A percentile compares a stretch with the other conserved stretches of the same genome.
phyloP scores from a whole-genome alignment of 2,888 invertebrate genomes.

The Trypoxylon attenuatum region DNA sequence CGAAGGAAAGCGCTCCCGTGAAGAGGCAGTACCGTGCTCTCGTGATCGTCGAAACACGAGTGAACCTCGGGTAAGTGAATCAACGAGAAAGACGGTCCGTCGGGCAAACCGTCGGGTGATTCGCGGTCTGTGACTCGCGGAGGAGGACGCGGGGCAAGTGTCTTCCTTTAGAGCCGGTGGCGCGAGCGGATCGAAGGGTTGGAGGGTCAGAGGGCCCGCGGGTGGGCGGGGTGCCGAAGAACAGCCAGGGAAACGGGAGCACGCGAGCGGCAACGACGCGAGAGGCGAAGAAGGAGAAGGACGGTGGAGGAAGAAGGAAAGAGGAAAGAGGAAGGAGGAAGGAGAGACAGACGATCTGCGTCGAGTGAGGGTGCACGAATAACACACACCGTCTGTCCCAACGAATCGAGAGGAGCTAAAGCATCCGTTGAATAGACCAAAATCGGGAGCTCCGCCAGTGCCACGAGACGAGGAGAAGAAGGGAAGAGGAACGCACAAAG shows the following conservation, averaged over 20 bases:
- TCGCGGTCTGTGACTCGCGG: too few species aligned
- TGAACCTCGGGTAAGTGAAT: too few species aligned
- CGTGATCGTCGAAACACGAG: slow-evolving; percentile 26
- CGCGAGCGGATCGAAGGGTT: slow-evolving; percentile 28
- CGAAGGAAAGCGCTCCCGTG: slow-evolving; percentile 37
- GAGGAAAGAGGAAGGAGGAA: background rate
- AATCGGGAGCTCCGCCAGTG: too few species aligned
- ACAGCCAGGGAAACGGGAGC: slow-evolving; percentile 4
- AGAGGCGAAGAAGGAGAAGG: background rate
- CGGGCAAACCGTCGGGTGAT: too few species aligned
- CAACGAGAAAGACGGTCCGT: too few species aligned
- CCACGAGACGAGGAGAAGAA: too few species aligned
- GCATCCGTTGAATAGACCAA: too few species aligned
- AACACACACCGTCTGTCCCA: too few species aligned
- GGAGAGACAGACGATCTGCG: too few species aligned
- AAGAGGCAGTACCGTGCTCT: too few species aligned
- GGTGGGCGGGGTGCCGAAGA: slow-evolving; percentile 33
- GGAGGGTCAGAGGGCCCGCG: slow-evolving; percentile 20
- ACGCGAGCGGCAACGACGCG: background rate
- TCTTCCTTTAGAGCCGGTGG: slow-evolving; percentile 35
- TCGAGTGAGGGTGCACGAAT: too few species aligned
- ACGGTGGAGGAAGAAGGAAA: background rate
- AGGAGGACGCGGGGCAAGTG: slow-evolving; percentile 27
- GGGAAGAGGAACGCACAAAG: background rate
- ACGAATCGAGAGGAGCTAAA: too few species aligned